Evolutionary conservation across 2,888 invertebrate species (phyloP).

Genomic region (Chymomyza procnemis): DNA sequence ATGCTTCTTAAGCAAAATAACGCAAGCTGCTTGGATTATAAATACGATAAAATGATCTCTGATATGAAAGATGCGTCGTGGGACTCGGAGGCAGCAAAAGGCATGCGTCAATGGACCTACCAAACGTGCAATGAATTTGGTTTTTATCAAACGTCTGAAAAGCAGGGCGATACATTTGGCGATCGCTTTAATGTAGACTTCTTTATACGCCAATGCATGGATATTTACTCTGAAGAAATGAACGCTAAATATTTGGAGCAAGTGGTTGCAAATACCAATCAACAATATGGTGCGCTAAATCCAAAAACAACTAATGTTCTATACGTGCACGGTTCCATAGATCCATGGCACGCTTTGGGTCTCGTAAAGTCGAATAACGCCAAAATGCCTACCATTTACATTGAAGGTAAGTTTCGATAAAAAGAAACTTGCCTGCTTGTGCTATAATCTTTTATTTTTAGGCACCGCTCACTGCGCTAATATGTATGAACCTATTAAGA

Average conservation of each 20-base stretch:
- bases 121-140: constrained; percentile 98
- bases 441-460: constrained; percentile 72
- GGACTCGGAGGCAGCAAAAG: constrained; percentile 84
- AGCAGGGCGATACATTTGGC: constrained; percentile 83
- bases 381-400: constrained; percentile 85
- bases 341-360: constrained; percentile 92
- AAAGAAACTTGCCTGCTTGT: background rate
- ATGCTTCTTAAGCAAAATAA: constrained; percentile 83
- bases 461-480: constrained; percentile 97
- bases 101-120: constrained; percentile 92
- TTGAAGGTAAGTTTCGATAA: constrained; percentile 81
- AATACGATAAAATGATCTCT: constrained; percentile 86
- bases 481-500: constrained; percentile 88
- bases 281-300: constrained; percentile 87
- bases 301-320: constrained; percentile 86
- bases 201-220: constrained; percentile 88
- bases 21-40: constrained; percentile 90
- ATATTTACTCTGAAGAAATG: constrained; percentile 89
- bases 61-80: constrained; percentile 84
- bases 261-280: constrained; percentile 86
- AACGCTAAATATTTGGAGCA: constrained; percentile 81
- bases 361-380: constrained; percentile 81
- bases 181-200: constrained; percentile 87
- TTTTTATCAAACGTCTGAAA: constrained; percentile 91
- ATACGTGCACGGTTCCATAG: constrained; percentile 92